Conservation (phyloP, 2,888 invertebrate genomes). For the Myopa testacea region DNA sequence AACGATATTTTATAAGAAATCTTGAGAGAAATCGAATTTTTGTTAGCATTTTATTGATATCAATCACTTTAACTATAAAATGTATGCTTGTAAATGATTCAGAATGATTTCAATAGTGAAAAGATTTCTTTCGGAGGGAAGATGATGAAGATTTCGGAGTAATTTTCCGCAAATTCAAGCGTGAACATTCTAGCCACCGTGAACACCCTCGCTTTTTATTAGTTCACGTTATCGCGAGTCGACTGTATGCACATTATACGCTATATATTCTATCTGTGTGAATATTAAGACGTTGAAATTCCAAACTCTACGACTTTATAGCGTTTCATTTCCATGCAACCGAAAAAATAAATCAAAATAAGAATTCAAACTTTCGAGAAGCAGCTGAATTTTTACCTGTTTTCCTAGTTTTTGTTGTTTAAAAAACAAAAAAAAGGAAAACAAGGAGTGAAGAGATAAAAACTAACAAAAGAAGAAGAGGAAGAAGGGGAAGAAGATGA, state of each 20-base stretch:
- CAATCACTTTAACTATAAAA: too few relatives aligned
- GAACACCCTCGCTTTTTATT: background rate
- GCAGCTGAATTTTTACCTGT: slow-evolving; percentile 1
- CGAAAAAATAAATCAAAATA: slow-evolving; percentile 28
- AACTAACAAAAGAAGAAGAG: background rate
- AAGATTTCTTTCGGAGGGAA: too few relatives aligned
- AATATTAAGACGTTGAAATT: background rate
- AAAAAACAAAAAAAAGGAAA: background rate
- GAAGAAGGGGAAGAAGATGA: background rate
- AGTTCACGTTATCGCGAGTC: background rate
- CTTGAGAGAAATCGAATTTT: too few relatives aligned
- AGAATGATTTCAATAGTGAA: too few relatives aligned
- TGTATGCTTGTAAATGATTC: too few relatives aligned
- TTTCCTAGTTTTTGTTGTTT: background rate
- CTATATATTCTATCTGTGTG: background rate
- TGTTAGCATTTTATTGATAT: too few relatives aligned
- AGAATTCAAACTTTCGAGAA: slow-evolving; percentile 2
- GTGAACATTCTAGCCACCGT: background rate
- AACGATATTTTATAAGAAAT: too few relatives aligned
- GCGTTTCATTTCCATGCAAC: background rate
- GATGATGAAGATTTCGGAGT: too few relatives aligned
- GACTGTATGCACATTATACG: too few relatives aligned
- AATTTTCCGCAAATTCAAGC: too few relatives aligned
- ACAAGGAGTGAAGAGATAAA: background rate
- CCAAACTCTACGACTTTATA: slow-evolving; percentile 13